Percentiles rank a stretch among this genome's conserved stretches.
Evolutionary conservation across 2,113 vertebrate genomes (phyloP).

Genomic region (Struthidea cinerea): DNA sequence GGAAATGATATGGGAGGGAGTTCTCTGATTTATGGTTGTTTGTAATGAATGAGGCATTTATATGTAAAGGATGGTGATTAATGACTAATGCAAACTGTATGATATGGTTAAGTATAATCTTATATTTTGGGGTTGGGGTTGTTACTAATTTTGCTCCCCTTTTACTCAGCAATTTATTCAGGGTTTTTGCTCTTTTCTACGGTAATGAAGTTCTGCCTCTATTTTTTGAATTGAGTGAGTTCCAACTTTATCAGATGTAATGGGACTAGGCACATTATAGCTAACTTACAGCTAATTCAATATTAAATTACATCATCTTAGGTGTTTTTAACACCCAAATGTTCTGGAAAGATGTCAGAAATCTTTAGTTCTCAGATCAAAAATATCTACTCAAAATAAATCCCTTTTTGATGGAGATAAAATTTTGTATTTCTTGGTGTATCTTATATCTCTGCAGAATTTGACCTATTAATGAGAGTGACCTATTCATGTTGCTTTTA

Average conservation of each 20-base stretch:
- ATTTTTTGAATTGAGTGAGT: background rate
- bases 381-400: background rate
- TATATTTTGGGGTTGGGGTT: rapidly evolving
- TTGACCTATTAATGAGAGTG: too few relatives aligned
- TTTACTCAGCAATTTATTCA: background rate
- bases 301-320: background rate
- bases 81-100: background rate
- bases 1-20: background rate
- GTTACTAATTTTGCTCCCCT: background rate
- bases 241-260: background rate
- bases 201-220: background rate
- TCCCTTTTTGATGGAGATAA: background rate
- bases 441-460: background rate
- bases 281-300: background rate
- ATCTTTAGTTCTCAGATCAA: background rate
- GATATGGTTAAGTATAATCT: background rate
- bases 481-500: background rate
- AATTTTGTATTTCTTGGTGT: background rate
- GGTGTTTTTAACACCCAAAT: background rate
- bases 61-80: background rate
- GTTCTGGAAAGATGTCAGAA: background rate
- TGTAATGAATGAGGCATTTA: background rate
- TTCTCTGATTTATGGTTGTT: background rate
- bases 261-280: background rate
- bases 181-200: background rate